These are phyloP conservation scores for Gnathonemus longibarbis DNA, from an alignment of 2,113 vertebrate species.

Conservation along the genomic window DNA sequence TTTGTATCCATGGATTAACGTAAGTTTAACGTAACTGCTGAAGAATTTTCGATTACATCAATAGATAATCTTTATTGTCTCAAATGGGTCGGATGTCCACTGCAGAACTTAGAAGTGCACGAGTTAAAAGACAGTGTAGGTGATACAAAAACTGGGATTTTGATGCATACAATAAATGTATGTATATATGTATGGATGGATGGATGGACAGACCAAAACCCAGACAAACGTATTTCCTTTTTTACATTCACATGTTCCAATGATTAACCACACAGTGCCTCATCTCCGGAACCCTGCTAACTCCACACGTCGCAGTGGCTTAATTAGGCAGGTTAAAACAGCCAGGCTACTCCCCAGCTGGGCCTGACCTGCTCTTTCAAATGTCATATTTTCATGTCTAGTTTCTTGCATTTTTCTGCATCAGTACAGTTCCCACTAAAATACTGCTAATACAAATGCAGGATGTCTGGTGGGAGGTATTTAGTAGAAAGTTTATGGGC, in stretches of 20 bases:
- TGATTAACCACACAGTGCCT: not conserved
- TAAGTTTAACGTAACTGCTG: not conserved
- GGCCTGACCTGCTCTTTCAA: not conserved
- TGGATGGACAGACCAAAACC: not conserved
- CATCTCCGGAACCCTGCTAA: not conserved
- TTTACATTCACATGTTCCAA: not conserved
- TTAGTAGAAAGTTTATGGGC: not conserved
- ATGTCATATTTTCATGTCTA: not conserved
- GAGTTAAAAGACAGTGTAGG: not conserved
- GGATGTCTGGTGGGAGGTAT: not conserved
- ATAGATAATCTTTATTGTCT: not conserved
- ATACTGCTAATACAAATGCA: not conserved
- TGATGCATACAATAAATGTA: not conserved
- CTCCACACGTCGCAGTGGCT: not conserved
- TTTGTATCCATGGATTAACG: not conserved
- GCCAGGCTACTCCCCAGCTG: not conserved
- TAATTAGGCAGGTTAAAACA: not conserved
- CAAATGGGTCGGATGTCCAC: not conserved
- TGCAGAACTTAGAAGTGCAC: not conserved
- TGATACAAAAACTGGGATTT: not conserved
- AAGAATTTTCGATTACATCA: not conserved
- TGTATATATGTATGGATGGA: not conserved
- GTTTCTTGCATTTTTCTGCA: not conserved
- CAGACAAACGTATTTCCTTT: not conserved
- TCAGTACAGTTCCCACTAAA: not conserved